phyloP scores from a whole-genome alignment of 1,140 invertebrate genomes.

The Cyclargus thomasi region DNA sequence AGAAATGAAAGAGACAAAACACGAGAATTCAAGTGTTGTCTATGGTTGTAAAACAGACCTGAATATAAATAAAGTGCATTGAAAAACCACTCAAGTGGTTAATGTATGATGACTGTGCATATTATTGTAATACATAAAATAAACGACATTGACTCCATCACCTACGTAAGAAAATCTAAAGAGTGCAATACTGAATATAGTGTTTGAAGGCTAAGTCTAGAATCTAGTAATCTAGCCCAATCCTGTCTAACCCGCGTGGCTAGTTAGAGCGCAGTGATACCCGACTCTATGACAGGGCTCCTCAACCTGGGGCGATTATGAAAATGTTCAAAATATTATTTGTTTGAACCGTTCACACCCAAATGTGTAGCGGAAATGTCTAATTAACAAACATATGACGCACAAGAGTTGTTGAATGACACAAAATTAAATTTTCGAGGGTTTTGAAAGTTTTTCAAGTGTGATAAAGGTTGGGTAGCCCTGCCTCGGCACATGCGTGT shows the following conservation, averaged over 20 bases:
- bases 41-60: neutral
- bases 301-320: slow-evolving; percentile 32
- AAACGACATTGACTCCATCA: slow-evolving; percentile 20
- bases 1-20: neutral
- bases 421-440: too few species aligned
- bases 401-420: too few species aligned
- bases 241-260: slow-evolving; percentile 35
- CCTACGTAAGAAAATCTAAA: slow-evolving; percentile 25
- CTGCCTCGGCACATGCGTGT: slow-evolving; percentile 60
- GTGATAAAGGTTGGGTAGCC: slow-evolving; percentile 27
- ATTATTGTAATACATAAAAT: neutral
- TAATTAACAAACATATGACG: neutral
- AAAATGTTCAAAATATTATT: neutral
- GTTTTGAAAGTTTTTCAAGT: too few species aligned
- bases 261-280: slow-evolving; percentile 58
- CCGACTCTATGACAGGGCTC: slow-evolving; percentile 28
- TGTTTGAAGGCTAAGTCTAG: neutral
- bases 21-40: neutral
- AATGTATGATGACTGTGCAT: neutral
- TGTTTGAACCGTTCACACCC: neutral
- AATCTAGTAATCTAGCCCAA: slow-evolving; percentile 17
- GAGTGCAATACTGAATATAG: slow-evolving; percentile 13
- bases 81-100: neutral
- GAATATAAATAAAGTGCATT: neutral
- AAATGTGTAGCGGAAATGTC: neutral